These are phyloP conservation scores for Stenotaenia linearis DNA, from an alignment of 2,888 invertebrate genomes.

Conservation along the genomic window DNA sequence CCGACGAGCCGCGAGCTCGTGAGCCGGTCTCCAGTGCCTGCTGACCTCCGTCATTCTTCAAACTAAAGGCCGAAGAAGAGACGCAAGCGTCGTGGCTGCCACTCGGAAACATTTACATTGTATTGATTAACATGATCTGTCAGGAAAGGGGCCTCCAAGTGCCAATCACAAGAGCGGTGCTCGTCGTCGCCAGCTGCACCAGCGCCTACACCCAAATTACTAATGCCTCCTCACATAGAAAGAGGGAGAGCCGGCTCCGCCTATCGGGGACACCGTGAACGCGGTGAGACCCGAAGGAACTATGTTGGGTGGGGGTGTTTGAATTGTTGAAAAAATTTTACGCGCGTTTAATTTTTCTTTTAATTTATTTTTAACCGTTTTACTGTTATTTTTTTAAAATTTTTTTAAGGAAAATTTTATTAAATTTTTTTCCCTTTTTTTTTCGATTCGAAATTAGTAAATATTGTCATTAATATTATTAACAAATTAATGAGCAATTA, in stretches of 20 bases:
- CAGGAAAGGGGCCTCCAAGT: conserved; percentile 27
- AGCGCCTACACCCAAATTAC: conserved; percentile 29
- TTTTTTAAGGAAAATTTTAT: background rate
- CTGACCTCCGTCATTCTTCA: background rate
- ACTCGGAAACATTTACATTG: conserved; percentile 31
- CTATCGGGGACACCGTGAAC: background rate
- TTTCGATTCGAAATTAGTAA: too few species aligned
- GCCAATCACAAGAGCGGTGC: conserved; percentile 29
- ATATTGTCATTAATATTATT: too few species aligned
- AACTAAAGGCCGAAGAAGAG: background rate
- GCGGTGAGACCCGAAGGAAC: conserved; percentile 5
- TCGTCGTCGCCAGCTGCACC: conserved; percentile 26
- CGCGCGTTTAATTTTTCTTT: background rate
- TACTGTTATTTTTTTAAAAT: background rate
- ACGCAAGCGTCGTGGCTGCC: conserved; percentile 19
- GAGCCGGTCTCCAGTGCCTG: conserved; percentile 6
- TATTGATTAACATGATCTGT: conserved; percentile 33
- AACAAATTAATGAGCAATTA: too few species aligned
- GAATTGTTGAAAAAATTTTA: background rate
- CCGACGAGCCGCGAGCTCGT: background rate
- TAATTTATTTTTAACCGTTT: background rate
- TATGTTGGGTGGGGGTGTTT: background rate
- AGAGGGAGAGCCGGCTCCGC: conserved; percentile 11
- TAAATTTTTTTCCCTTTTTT: background rate
- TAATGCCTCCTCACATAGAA: conserved; percentile 21